Conservation (phyloP, 2,113 vertebrate species). For the Lontra canadensis region DNA sequence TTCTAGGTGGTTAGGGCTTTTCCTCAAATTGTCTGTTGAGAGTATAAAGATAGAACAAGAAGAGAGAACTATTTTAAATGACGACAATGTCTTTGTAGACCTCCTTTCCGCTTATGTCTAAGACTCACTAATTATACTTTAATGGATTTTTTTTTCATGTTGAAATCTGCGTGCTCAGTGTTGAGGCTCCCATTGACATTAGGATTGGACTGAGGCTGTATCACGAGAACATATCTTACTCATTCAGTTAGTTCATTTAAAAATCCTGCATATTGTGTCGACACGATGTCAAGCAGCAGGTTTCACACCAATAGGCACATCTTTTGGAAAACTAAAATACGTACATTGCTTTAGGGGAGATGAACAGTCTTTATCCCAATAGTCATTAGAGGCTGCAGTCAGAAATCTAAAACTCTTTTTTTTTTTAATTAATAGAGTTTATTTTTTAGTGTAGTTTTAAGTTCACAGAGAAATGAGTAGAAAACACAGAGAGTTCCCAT, state of each 20-base stretch:
- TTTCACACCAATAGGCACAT: not conserved
- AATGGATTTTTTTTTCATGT: not conserved
- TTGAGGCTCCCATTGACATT: not conserved
- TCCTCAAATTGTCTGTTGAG: not conserved
- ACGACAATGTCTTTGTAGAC: not conserved
- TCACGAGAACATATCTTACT: not conserved
- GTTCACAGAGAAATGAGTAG: not conserved
- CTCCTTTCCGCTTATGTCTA: not conserved
- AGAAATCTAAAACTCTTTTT: not conserved
- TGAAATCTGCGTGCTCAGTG: conserved; percentile 2
- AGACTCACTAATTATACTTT: not conserved
- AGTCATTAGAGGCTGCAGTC: not conserved
- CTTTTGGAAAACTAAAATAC: not conserved
- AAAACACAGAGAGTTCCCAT: not conserved
- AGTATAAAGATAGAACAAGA: not conserved
- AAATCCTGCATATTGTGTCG: not conserved
- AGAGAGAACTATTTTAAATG: conserved; percentile 1
- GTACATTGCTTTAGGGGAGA: not conserved
- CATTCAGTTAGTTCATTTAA: conserved; percentile 1
- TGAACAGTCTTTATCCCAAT: not conserved
- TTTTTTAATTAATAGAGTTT: not conserved
- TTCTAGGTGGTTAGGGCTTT: not conserved
- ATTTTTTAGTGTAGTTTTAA: not conserved
- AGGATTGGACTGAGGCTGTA: not conserved
- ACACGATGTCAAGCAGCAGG: not conserved